Evolutionary conservation across 1,140 invertebrate genomes (phyloP).

Genomic region (Heliconius nattereri): DNA sequence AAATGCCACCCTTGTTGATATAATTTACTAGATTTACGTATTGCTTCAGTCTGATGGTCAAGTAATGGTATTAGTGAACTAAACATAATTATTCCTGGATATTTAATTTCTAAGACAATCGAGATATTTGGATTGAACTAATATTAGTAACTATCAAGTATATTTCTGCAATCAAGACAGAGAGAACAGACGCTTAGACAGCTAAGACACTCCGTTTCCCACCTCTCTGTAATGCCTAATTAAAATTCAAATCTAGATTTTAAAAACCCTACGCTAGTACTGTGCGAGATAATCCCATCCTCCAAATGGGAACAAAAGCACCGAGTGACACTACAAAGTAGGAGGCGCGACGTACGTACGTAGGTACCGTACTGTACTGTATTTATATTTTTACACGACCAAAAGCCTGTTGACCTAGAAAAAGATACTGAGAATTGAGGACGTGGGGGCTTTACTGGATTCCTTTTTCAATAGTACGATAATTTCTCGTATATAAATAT

Average conservation of each 20-base stretch:
- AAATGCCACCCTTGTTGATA: too few relatives aligned
- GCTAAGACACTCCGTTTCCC: too few relatives aligned
- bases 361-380: constrained; percentile 18
- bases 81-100: too few relatives aligned
- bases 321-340: constrained; percentile 16
- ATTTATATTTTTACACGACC: constrained; percentile 36
- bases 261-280: constrained; percentile 16
- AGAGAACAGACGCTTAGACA: too few relatives aligned
- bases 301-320: constrained; percentile 33
- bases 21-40: too few relatives aligned
- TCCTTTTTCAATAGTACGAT: constrained; percentile 15
- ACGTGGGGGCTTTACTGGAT: constrained; percentile 2
- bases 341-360: neutral
- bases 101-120: too few relatives aligned
- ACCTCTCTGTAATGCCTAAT: neutral
- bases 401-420: constrained; percentile 42
- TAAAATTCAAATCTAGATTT: constrained; percentile 12
- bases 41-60: too few relatives aligned
- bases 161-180: too few relatives aligned
- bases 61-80: too few relatives aligned
- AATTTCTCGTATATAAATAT: neutral
- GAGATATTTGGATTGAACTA: too few relatives aligned
- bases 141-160: too few relatives aligned
- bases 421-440: constrained; percentile 16
- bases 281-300: constrained; percentile 23